These are phyloP conservation scores for Cheilosia soror DNA, from an alignment of 2,888 invertebrate genomes.

Conservation along the genomic window DNA sequence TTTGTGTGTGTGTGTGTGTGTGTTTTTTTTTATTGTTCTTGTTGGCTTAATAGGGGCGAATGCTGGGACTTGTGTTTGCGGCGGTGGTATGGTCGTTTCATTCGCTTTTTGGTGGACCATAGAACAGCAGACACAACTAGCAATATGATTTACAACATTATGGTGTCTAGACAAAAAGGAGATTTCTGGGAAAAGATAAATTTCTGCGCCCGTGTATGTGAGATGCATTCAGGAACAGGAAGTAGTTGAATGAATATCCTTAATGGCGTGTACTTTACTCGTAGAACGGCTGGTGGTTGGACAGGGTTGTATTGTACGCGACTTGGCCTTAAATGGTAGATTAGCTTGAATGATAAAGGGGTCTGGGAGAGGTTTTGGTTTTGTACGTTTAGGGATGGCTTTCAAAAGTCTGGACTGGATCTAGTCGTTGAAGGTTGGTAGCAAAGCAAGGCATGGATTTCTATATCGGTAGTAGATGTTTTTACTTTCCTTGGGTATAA, in stretches of 20 bases:
- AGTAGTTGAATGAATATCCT: constrained; percentile 73
- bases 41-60: background rate
- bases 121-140: constrained; percentile 46
- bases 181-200: constrained; percentile 67
- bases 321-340: constrained; percentile 68
- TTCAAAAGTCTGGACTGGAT: background rate
- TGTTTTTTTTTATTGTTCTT: constrained; percentile 9
- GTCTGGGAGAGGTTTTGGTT: background rate
- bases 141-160: constrained; percentile 73
- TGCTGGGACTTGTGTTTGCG: constrained; percentile 29
- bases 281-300: constrained; percentile 18
- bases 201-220: constrained; percentile 65
- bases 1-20: constrained; percentile 45
- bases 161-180: constrained; percentile 73
- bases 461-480: too few relatives aligned
- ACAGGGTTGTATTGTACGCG: constrained; percentile 53
- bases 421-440: background rate
- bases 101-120: constrained; percentile 46
- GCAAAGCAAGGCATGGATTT: too few relatives aligned
- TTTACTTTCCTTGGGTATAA: too few relatives aligned
- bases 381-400: background rate
- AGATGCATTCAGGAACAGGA: constrained; percentile 73
- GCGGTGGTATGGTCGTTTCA: constrained; percentile 15
- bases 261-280: constrained; percentile 58
- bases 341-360: constrained; percentile 50